Base-by-base conservation (phyloP, 2,888 invertebrate genomes). In the Slavum lentiscoides region DNA sequence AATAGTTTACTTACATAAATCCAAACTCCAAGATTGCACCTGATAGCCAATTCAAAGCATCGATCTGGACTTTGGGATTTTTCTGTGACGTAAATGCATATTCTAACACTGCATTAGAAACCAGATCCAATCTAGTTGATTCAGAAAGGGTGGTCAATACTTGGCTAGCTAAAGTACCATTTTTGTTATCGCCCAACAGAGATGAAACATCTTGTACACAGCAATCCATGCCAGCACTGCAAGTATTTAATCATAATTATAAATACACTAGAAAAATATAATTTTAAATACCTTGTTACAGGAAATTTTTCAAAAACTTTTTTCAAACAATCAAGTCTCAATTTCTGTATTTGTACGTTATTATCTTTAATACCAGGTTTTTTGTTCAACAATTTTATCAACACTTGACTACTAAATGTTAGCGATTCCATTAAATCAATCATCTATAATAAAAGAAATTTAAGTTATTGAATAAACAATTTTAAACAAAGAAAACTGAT, bases 31-130 rank as follows among this genome's bases (percentile, higher is more conserved):
- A 91, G 8, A 97, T 89, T 0, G 95, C 92, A 62, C 87, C 90
- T 1, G 91, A 88, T 83, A 95, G 89, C 96, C 96, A 97, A 82
- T 90, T 89, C 76, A 96, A 89, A 81, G 94, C 89, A 86, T 96
- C 96, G 0, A 93, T 91, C 85, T 95, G 94, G 62, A 95, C 94
- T 87, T 96, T 96, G 0, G 96, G 96, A 85, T 93, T 96, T 87
- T 95, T 96, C 86, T 96, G 95, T 15, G 88, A 88, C 84, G 90
- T 91, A 87, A 95, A 94, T 0, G 94, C 93, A 85, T 91, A 92
- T 3, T 90, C 89, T 39, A 95, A 87, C 0, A 93, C 91, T 85
- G 92, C 91, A 55, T 89, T 89, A 2, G 93, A 89, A 0, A 95
- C 90, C 83, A 91, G 91, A 77, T 94, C 93, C 15, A 96, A 87